These are phyloP conservation scores for Andrena trimmerana DNA, from an alignment of 2,888 invertebrate genomes.

Conservation along the genomic window DNA sequence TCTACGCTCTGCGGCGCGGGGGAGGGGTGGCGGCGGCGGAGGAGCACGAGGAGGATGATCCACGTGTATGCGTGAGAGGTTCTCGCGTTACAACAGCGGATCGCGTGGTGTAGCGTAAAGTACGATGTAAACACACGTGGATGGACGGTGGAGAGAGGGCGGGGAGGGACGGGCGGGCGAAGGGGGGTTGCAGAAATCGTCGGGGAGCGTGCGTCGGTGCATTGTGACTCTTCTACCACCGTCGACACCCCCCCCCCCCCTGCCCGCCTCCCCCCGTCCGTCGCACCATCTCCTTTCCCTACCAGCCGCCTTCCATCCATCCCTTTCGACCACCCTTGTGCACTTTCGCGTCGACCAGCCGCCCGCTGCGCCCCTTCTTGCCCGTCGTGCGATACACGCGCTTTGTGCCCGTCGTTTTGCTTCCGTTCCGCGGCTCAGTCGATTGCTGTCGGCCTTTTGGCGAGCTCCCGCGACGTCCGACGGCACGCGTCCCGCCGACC, in stretches of 20 bases:
- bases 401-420: slow-evolving; percentile 67
- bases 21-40: slow-evolving; percentile 23
- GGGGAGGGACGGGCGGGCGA: slow-evolving; percentile 17
- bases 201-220: slow-evolving; percentile 59
- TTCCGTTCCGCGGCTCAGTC: slow-evolving; percentile 72
- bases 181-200: slow-evolving; percentile 46
- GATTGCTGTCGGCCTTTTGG: slow-evolving; percentile 70
- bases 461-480: slow-evolving; percentile 41
- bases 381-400: slow-evolving; percentile 64
- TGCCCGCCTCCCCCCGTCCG: background rate
- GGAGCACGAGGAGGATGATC: slow-evolving; percentile 24
- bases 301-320: slow-evolving; percentile 54
- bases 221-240: slow-evolving; percentile 59
- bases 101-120: slow-evolving; percentile 62
- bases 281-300: slow-evolving; percentile 36
- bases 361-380: slow-evolving; percentile 53
- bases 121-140: slow-evolving; percentile 71
- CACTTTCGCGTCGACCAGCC: slow-evolving; percentile 43
- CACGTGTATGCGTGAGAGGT: slow-evolving; percentile 68
- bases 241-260: slow-evolving; percentile 8
- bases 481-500: no score
- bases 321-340: slow-evolving; percentile 65
- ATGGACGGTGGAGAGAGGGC: slow-evolving; percentile 31
- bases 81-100: slow-evolving; percentile 65
- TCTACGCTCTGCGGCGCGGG: slow-evolving; percentile 45